These are phyloP conservation scores for Eumeta japonica DNA, from an alignment of 1,140 invertebrate genomes.

Conservation along the genomic window DNA sequence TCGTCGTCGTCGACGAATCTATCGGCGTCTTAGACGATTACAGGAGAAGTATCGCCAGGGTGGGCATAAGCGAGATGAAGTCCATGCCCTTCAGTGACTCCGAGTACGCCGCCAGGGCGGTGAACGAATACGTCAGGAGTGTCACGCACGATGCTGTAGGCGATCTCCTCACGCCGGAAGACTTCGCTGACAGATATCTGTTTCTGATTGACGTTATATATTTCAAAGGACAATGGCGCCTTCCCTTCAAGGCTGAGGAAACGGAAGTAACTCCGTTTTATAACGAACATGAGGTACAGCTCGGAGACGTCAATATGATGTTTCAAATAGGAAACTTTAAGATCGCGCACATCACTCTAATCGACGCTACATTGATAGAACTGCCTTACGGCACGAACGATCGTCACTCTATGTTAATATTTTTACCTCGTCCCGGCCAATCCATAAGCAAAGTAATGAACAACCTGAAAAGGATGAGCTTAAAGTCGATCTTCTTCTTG, in stretches of 20 bases:
- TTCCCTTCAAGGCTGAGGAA: conserved; percentile 57
- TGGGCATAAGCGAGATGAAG: conserved; percentile 19
- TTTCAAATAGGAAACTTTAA: conserved; percentile 28
- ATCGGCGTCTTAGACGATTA: conserved; percentile 17
- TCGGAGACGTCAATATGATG: conserved; percentile 54
- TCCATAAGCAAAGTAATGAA: conserved; percentile 32
- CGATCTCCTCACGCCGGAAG: conserved; percentile 28
- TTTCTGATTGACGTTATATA: conserved; percentile 71
- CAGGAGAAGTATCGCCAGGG: conserved; percentile 9
- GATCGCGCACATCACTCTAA: conserved; percentile 19
- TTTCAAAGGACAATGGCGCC: conserved; percentile 73
- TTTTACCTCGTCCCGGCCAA: conserved; percentile 55
- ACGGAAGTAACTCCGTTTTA: conserved; percentile 55
- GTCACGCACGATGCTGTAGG: conserved; percentile 29
- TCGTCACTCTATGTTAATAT: conserved; percentile 63
- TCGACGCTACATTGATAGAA: conserved; percentile 62
- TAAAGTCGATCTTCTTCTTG: conserved; percentile 47
- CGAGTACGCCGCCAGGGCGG: conserved; percentile 13
- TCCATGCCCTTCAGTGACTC: conserved; percentile 18
- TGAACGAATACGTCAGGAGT: conserved; percentile 28
- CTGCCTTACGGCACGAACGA: conserved; percentile 64
- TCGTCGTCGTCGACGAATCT: conserved; percentile 22
- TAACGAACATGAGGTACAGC: conserved; percentile 31
- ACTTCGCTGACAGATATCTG: conserved; percentile 54
- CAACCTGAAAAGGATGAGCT: conserved; percentile 45